A percentile compares a stretch with the other conserved stretches of the same genome.
Evolutionary conservation across 2,113 vertebrate species (phyloP).

Genomic region (Orientallactaga bullata): DNA sequence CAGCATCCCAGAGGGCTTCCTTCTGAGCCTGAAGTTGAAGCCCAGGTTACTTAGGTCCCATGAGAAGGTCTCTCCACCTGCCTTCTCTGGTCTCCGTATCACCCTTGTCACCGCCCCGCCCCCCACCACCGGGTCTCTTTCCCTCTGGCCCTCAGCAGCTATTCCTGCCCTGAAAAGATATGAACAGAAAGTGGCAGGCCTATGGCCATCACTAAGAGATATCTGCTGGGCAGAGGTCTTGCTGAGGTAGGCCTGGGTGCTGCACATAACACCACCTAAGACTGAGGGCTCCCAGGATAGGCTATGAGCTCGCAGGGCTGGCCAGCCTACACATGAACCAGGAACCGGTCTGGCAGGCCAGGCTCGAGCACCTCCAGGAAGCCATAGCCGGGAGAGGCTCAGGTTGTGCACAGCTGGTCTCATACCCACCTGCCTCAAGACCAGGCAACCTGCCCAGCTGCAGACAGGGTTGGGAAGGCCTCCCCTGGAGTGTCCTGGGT

Average conservation of each 20-base stretch:
- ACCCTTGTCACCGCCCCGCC: not conserved
- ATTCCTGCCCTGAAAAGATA: not conserved
- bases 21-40: no score
- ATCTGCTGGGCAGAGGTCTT: not conserved
- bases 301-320: not conserved
- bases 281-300: not conserved
- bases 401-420: not conserved
- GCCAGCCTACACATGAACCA: not conserved
- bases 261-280: not conserved
- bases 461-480: not conserved
- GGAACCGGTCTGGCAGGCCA: not conserved
- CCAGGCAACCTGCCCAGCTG: not conserved
- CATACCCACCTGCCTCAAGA: not conserved
- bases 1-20: no score
- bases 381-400: not conserved
- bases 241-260: not conserved
- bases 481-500: not conserved
- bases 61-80: no score
- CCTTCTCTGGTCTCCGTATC: not conserved
- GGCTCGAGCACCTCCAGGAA: not conserved
- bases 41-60: not conserved
- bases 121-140: fast-evolving
- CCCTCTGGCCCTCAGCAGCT: not conserved
- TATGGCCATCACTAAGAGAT: not conserved
- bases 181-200: not conserved